Base-by-base conservation (phyloP, 2,888 invertebrate genomes). In the Sialis lutaria region DNA sequence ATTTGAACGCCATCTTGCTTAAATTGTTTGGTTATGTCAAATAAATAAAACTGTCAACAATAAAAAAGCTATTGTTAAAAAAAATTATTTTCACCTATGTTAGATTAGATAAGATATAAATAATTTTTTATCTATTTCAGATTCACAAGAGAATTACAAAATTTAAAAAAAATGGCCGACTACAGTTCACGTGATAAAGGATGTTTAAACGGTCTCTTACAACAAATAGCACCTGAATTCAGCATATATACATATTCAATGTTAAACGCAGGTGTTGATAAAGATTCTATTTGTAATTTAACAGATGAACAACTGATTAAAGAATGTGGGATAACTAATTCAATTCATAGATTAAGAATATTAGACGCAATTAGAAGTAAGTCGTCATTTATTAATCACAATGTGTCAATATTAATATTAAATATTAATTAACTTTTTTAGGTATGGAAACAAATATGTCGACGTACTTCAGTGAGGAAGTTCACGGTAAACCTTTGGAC, bases 211-310 rank as follows among this genome's bases (percentile, higher is more conserved):
- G 78, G 78, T 50, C 89, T 91, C 62, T 69, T 97, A 40, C 82
- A 81, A 59, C 73, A 73, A 40, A 79, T 96, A 49, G 90, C 89
- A 1, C 76, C 82, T 4, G 93, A 93, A 62, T 91, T 92, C 63
- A 85, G 89, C 46, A 92, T 89, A 54, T 98, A 98, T 67, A 95
- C 97, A 0, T 98, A 98, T 67, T 82, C 85, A 45, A 88, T 98
- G 87, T 68, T 98, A 45, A 89, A 92, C 60, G 87, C 91, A 31
- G 97, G 97, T 10, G 88, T 97, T 34, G 95, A 96, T 64, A 85
- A 83, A 60, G 85, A 86, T 54, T 82, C 87, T 7, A 74, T 98
- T 50, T 77, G 86, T 51, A 81, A 79, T 48, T 67, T 96, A 31
- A 87, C 84, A 41, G 95, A 96, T 57, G 96, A 96, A 55, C 92